These are phyloP conservation scores for Phalacrocorax carbo DNA, from an alignment of 2,113 vertebrate species.

Conservation along the genomic window DNA sequence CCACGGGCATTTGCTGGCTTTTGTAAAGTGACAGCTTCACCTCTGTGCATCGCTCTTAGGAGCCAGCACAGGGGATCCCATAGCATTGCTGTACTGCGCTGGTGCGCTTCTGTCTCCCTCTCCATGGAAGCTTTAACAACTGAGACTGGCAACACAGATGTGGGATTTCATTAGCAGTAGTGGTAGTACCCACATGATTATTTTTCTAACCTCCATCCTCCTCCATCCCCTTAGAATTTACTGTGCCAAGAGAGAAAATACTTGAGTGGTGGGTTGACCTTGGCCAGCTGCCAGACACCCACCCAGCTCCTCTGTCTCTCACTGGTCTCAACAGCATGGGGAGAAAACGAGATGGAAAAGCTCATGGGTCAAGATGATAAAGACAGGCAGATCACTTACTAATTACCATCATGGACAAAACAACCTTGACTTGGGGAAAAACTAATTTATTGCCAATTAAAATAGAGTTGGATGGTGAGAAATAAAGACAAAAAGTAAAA, in stretches of 20 bases:
- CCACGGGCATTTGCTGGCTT: not conserved
- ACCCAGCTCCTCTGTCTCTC: not conserved
- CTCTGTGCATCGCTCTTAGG: fast-evolving
- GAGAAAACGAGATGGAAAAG: not conserved
- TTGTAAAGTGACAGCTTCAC: not conserved
- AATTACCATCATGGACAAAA: not conserved
- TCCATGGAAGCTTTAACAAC: not conserved
- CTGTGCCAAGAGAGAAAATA: not conserved
- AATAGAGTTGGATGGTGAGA: not conserved
- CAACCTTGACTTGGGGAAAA: not conserved
- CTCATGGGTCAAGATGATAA: not conserved
- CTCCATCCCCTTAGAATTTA: not conserved
- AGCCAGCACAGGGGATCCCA: not conserved
- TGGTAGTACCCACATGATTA: no score
- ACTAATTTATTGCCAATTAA: not conserved
- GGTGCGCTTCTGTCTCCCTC: not conserved
- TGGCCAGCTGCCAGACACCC: not conserved
- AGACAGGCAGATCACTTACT: not conserved
- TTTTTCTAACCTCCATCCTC: not conserved
- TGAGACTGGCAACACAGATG: not conserved
- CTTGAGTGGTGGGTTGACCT: not conserved
- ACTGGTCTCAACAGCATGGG: not conserved
- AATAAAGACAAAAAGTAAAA: not conserved
- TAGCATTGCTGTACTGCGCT: not conserved
- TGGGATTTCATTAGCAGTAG: not conserved